Conservation (phyloP, 2,113 vertebrate species). For the Megaceryle maxima region DNA sequence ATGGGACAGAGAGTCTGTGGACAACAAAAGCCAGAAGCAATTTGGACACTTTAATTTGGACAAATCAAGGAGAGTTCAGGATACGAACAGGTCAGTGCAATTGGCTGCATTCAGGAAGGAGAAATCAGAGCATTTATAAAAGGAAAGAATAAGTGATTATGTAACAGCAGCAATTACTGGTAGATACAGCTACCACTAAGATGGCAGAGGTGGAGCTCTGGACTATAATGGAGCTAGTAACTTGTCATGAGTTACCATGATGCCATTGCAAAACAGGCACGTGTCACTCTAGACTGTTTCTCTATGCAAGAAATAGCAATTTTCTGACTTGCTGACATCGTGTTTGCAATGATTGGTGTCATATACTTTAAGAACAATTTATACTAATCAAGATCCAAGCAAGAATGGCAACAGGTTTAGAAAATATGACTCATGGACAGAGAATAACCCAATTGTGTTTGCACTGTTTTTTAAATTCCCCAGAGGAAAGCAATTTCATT, state of each 20-base stretch:
- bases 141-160: neutral
- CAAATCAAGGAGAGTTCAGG: neutral
- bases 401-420: neutral
- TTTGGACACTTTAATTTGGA: neutral
- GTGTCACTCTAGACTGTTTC: neutral
- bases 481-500: neutral
- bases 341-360: neutral
- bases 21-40: neutral
- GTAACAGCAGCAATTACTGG: neutral
- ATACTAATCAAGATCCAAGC: neutral
- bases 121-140: neutral
- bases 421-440: neutral
- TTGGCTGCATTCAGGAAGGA: neutral
- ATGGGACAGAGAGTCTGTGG: neutral
- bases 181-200: rapidly evolving
- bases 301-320: neutral
- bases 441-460: neutral
- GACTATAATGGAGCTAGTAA: neutral
- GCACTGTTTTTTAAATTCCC: rapidly evolving
- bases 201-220: neutral
- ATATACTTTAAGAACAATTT: neutral
- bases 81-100: neutral
- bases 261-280: neutral
- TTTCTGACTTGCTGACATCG: neutral
- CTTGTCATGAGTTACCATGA: neutral